Conservation (phyloP, 2,888 invertebrate genomes). For the Monochamus alternatus region DNA sequence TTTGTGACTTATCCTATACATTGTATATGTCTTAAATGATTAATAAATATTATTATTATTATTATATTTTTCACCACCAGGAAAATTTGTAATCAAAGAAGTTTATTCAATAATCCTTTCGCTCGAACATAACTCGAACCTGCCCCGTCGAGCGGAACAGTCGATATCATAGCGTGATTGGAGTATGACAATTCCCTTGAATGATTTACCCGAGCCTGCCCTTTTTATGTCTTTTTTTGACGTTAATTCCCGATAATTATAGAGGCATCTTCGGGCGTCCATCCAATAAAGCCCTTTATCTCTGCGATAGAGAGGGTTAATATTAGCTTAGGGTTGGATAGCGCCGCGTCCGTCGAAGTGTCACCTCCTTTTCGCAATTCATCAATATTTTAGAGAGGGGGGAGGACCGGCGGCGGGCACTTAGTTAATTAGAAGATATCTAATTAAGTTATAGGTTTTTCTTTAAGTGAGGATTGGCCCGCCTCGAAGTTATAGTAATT, state of each 20-base stretch:
- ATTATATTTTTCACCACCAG: too few relatives aligned
- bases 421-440: slow-evolving; percentile 68
- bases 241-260: slow-evolving; percentile 23
- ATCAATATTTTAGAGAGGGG: slow-evolving; percentile 51
- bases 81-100: too few relatives aligned
- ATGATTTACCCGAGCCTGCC: neutral
- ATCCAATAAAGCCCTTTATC: slow-evolving; percentile 32
- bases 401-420: slow-evolving; percentile 53
- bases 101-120: too few relatives aligned
- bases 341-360: slow-evolving; percentile 37
- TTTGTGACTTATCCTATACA: too few relatives aligned
- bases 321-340: slow-evolving; percentile 36
- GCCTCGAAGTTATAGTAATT: slow-evolving; percentile 64
- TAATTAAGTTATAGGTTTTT: slow-evolving; percentile 67
- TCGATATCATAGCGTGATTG: neutral
- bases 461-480: slow-evolving; percentile 64
- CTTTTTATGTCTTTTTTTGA: slow-evolving; percentile 6
- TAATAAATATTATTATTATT: too few relatives aligned
- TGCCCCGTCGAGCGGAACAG: neutral
- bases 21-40: too few relatives aligned
- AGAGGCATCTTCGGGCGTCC: slow-evolving; percentile 27
- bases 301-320: slow-evolving; percentile 43
- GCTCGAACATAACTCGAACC: too few relatives aligned
- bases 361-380: slow-evolving; percentile 50
- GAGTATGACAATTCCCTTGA: neutral